Percentiles rank a stretch among this genome's conserved stretches.
Evolutionary conservation across 2,113 vertebrate species (phyloP).

Genomic region (Sinocyclocheilus anophthalmus): DNA sequence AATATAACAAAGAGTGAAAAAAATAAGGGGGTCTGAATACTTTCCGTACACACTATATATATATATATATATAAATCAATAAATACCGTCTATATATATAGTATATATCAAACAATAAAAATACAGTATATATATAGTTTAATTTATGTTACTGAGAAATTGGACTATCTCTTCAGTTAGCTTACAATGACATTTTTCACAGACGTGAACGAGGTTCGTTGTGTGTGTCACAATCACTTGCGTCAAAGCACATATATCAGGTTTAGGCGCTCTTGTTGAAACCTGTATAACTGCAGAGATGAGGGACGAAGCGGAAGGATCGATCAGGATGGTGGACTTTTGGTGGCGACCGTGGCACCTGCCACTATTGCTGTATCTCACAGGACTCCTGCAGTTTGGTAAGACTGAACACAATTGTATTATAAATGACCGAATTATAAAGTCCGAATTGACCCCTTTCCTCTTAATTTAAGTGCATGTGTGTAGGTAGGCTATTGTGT

Average conservation of each 20-base stretch:
- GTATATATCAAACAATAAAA: too few relatives aligned
- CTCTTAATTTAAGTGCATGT: not conserved
- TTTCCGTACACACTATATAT: too few relatives aligned
- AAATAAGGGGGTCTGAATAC: too few relatives aligned
- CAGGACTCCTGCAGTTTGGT: slow-evolving; percentile 43
- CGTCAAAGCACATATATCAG: not conserved
- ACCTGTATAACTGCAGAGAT: not conserved
- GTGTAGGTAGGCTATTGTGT: not conserved
- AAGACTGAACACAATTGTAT: not conserved
- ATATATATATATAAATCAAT: too few relatives aligned
- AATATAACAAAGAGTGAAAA: too few relatives aligned
- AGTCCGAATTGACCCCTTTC: too few relatives aligned
- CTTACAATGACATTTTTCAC: too few relatives aligned
- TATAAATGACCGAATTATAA: not conserved
- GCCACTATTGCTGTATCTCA: slow-evolving; percentile 20
- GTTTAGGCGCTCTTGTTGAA: not conserved
- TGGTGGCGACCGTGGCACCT: not conserved
- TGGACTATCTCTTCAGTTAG: too few relatives aligned
- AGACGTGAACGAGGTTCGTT: too few relatives aligned
- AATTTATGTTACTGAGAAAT: too few relatives aligned
- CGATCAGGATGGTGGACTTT: slow-evolving; percentile 3
- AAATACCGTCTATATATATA: too few relatives aligned
- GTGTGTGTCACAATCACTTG: not conserved
- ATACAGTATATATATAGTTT: too few relatives aligned
- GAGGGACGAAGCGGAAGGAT: not conserved